Evolutionary conservation across 2,888 invertebrate species (phyloP).

Genomic region (Plagodis dolabraria): DNA sequence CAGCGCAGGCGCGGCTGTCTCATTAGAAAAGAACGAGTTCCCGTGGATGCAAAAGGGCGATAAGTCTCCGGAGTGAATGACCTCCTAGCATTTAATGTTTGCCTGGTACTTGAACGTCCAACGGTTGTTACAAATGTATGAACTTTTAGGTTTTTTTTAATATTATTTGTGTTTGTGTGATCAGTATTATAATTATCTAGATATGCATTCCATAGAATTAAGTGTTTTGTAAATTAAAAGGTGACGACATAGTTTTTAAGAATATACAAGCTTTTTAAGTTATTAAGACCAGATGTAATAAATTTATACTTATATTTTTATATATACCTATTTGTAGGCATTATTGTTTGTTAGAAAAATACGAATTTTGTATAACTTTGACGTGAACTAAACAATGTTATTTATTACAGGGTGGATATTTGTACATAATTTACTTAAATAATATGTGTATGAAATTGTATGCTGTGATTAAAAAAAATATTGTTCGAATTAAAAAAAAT

Average conservation of each 20-base stretch:
- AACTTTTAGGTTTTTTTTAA: constrained; percentile 43
- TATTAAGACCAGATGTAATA: constrained; percentile 6
- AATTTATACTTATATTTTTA: background rate
- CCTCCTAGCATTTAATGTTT: constrained; percentile 36
- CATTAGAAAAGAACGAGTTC: constrained; percentile 67
- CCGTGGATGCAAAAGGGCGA: constrained; percentile 57
- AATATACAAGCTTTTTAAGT: constrained; percentile 9
- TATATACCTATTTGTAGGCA: background rate
- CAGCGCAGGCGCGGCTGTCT: constrained; percentile 71
- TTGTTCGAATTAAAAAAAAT: constrained; percentile 54
- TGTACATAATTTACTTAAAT: constrained; percentile 35
- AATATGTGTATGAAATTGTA: constrained; percentile 30
- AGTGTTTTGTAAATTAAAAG: constrained; percentile 45
- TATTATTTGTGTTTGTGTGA: constrained; percentile 52
- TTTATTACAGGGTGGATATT: constrained; percentile 42
- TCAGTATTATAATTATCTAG: constrained; percentile 67
- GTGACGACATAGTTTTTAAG: constrained; percentile 54
- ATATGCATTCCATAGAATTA: constrained; percentile 52
- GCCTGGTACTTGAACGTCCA: constrained; percentile 45
- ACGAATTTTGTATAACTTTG: constrained; percentile 10
- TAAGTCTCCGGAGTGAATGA: constrained; percentile 44
- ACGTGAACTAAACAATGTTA: constrained; percentile 32
- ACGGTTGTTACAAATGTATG: constrained; percentile 35
- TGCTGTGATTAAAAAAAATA: constrained; percentile 52
- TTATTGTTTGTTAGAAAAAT: background rate